phyloP scores from a whole-genome alignment of 2,113 vertebrate species.

The Pseudorasbora parva region DNA sequence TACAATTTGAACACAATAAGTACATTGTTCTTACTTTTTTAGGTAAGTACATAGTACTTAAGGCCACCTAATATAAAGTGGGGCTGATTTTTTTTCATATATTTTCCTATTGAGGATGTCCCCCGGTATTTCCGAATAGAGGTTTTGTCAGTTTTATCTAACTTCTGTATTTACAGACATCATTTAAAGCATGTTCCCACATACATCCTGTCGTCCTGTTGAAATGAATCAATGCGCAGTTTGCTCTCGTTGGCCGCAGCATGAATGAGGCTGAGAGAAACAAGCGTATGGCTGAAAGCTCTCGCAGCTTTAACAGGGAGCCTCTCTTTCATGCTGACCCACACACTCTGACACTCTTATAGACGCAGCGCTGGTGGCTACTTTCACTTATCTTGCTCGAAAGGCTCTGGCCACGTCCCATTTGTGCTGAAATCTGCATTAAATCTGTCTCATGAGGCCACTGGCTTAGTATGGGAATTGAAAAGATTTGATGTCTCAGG shows the following conservation, averaged over 20 bases:
- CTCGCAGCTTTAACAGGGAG: slow-evolving; percentile 1
- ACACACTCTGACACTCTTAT: slow-evolving; percentile 15
- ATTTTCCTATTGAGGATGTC: not conserved
- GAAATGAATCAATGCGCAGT: slow-evolving; percentile 12
- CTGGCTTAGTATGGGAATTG: slow-evolving; percentile 74
- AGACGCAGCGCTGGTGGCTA: slow-evolving; percentile 24
- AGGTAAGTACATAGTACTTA: too few species aligned
- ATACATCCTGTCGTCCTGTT: not conserved
- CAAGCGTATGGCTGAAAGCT: not conserved
- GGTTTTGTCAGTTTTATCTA: slow-evolving; percentile 1
- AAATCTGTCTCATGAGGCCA: slow-evolving; percentile 79
- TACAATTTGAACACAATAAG: too few species aligned
- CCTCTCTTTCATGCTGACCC: slow-evolving; percentile 23
- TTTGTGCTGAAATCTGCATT: slow-evolving; percentile 78
- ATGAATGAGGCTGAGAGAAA: slow-evolving; percentile 24
- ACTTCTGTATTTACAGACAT: not conserved
- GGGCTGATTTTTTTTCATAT: too few species aligned
- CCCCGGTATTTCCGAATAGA: too few species aligned
- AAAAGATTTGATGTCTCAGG: slow-evolving; percentile 79
- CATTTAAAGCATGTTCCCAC: slow-evolving; percentile 17
- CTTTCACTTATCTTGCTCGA: slow-evolving; percentile 15
- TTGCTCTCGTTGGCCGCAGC: not conserved
- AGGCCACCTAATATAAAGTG: too few species aligned
- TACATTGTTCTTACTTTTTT: too few species aligned
- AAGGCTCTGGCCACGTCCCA: not conserved